phyloP scores from a whole-genome alignment of 2,888 invertebrate species.

The Exocentrus adspersus region DNA sequence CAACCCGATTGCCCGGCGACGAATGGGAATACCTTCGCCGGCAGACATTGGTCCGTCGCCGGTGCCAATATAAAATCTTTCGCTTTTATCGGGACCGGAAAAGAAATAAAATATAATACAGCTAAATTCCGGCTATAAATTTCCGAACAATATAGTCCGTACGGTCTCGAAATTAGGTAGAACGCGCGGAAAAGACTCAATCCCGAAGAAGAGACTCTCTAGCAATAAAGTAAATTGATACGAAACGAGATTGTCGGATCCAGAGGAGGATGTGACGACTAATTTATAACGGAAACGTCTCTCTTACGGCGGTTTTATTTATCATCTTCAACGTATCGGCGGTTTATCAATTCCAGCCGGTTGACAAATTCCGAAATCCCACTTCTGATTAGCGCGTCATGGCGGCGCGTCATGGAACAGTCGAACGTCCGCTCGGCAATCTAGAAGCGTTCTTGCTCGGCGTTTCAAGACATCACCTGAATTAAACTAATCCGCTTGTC shows the following conservation, averaged over 20 bases:
- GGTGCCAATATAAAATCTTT: slow-evolving; percentile 14
- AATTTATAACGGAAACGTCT: background rate
- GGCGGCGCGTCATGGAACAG: background rate
- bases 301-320: background rate
- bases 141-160: slow-evolving; percentile 23
- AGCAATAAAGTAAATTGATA: slow-evolving; percentile 28
- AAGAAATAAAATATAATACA: slow-evolving; percentile 25
- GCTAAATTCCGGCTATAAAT: slow-evolving; percentile 24
- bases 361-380: background rate
- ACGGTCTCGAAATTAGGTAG: slow-evolving; percentile 25
- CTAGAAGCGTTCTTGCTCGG: background rate
- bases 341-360: too few species aligned
- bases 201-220: slow-evolving; percentile 17
- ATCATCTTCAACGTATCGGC: too few species aligned
- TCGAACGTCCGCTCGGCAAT: background rate
- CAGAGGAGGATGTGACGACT: background rate
- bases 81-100: slow-evolving; percentile 18
- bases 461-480: slow-evolving; percentile 19
- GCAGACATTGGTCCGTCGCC: slow-evolving; percentile 3
- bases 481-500: slow-evolving; percentile 25
- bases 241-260: slow-evolving; percentile 21
- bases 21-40: slow-evolving; percentile 11
- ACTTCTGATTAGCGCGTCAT: background rate
- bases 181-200: too few species aligned
- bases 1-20: background rate